Conservation (phyloP, 2,113 vertebrate genomes). For the Bos taurus region ARS-UCD2.0 NC_037346.1:55164501-55165000, state of each 20-base stretch:
- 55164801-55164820: neutral
- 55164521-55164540: neutral
- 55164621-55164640: neutral
- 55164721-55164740: neutral
- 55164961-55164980: neutral
- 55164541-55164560: neutral
- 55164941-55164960: neutral
- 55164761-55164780: neutral
- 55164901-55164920: neutral
- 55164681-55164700: neutral
- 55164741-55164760: neutral
- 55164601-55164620: neutral
- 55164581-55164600: neutral
- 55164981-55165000: neutral
- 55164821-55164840: neutral
- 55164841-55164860: neutral
- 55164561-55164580: neutral
- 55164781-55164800: accelerated
- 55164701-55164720: neutral
- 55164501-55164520: neutral
- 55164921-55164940: neutral
- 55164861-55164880: neutral
- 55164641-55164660: neutral
- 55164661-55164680: neutral
- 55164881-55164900: neutral